Conservation (phyloP, 2,113 vertebrate genomes). For the Solenodon paradoxus region DNA sequence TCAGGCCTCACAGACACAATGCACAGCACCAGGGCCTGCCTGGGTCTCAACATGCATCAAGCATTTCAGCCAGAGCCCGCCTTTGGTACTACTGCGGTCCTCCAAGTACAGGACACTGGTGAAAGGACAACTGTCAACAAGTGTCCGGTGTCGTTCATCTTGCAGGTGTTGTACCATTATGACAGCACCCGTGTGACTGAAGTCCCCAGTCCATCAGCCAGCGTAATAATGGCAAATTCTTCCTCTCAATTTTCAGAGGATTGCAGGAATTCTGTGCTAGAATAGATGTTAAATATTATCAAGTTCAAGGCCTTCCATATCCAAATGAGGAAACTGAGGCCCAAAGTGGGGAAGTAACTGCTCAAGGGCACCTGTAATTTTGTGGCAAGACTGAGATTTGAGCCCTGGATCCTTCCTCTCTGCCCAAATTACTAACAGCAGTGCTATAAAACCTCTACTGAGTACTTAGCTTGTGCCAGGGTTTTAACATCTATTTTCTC, state of each 20-base stretch:
- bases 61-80: too few relatives aligned
- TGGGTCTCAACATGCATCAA: background rate
- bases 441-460: background rate
- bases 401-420: background rate
- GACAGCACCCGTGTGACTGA: background rate
- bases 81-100: background rate
- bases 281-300: background rate
- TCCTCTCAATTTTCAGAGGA: background rate
- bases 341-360: background rate
- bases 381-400: background rate
- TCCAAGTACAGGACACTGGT: background rate
- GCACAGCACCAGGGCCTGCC: background rate
- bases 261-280: background rate
- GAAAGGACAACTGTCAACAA: background rate
- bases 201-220: background rate
- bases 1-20: background rate
- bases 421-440: background rate
- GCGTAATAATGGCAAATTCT: background rate
- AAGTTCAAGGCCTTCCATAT: background rate
- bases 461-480: background rate
- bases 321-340: background rate
- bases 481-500: background rate
- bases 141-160: background rate
- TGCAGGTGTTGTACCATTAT: background rate
- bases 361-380: background rate